These are phyloP conservation scores for Trichomycterus rosablanca DNA, from an alignment of 2,113 vertebrate species.

Conservation along the genomic window DNA sequence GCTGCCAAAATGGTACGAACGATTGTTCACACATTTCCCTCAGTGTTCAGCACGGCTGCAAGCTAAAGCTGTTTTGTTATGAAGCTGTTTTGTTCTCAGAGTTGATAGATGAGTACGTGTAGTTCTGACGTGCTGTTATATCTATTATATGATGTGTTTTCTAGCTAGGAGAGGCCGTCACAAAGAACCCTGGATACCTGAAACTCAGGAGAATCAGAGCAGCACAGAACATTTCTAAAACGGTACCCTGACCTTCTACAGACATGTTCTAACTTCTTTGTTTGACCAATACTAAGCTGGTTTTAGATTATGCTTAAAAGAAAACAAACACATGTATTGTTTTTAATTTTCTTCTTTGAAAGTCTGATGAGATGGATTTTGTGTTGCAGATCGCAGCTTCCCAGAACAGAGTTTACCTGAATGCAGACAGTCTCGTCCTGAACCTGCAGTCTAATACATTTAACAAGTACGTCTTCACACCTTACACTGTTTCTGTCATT, in stretches of 20 bases:
- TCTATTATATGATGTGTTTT: not conserved
- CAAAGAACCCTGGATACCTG: slow-evolving; percentile 90
- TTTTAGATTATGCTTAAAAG: too few relatives aligned
- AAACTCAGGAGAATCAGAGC: slow-evolving; percentile 88
- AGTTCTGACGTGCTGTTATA: too few relatives aligned
- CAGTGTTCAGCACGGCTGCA: too few relatives aligned
- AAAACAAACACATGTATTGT: too few relatives aligned
- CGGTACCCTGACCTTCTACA: too few relatives aligned
- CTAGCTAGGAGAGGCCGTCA: slow-evolving; percentile 82
- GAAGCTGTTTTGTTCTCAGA: too few relatives aligned
- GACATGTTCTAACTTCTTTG: too few relatives aligned
- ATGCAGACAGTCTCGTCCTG: slow-evolving; percentile 83
- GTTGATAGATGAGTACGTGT: not conserved
- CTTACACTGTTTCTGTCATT: too few relatives aligned
- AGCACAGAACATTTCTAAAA: slow-evolving; percentile 91
- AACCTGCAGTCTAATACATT: slow-evolving; percentile 84
- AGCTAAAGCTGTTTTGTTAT: too few relatives aligned
- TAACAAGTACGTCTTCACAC: slow-evolving; percentile 68
- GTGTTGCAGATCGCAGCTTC: slow-evolving; percentile 76
- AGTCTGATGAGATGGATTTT: not conserved
- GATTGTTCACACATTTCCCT: not conserved
- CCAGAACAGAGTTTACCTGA: slow-evolving; percentile 89
- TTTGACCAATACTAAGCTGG: too few relatives aligned
- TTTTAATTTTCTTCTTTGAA: not conserved
- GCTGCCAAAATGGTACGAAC: slow-evolving; percentile 83